Evolutionary conservation across 2,797 vertebrate species (phyloP), one percentile per base, ranked within the genome.

Genomic region (Ctenosaura bakeri): DNA sequence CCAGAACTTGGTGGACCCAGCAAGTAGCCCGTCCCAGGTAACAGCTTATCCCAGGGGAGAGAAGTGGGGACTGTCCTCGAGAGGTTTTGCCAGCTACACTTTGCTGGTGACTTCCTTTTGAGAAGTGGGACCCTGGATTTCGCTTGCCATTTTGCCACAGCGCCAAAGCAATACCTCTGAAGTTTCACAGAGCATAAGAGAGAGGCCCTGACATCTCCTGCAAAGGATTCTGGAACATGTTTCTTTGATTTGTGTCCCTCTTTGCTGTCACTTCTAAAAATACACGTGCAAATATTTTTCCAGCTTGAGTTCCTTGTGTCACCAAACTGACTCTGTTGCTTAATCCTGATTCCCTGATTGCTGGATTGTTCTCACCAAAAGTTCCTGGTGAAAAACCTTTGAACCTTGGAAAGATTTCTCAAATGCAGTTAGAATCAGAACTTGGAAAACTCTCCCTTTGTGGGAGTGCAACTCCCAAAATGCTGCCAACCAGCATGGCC

Each of bases 21-120:
- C 98, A 6, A 99, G 99, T 93, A 99, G 99, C 94, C 99, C 99
- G 0, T 99, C 99, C 0, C 99, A 99, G 98, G 99, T 99, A 95
- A 94, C 29, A 0, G 14, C 0, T 29, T 3, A 0, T 10, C 50
- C 22, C 22, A 1, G 59, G 5, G 20, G 20, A 18, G 56, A 16
- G 56, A 4, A 14, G 59, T 1, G 59, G 50, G 78, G 46, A 5
- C 66, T n/a, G 22, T n/a, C 8, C 9, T 62, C 20, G 26, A 56
- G 52, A 29, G 12, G 20, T 9, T 91, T 52, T 90, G 88, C 85
- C 14, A 0, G 90, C 42, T 50, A 5, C 2, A 0, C 32, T n/a
- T 2, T 4, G 2, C 56, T 1, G 10, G 20, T 62, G 59, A 6
- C 59, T 62, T 20, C 12, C 7, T 32, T 10, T 35, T 77, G 46